phyloP scores from a whole-genome alignment of 2,113 vertebrate genomes.

The Trogon melanurus region DNA sequence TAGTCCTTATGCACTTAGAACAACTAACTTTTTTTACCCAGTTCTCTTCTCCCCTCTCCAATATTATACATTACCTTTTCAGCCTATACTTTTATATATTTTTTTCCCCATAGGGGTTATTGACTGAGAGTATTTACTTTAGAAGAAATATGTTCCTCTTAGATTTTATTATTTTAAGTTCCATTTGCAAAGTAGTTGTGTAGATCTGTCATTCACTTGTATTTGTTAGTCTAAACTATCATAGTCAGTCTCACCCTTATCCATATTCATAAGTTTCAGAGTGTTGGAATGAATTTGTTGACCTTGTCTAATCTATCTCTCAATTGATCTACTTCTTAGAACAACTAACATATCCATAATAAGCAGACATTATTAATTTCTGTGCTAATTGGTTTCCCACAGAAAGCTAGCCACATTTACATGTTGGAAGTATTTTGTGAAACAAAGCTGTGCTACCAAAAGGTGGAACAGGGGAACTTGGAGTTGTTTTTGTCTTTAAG shows the following conservation, averaged over 20 bases:
- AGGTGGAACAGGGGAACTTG: background rate
- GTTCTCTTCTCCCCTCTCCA: background rate
- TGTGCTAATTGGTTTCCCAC: constrained; percentile 19
- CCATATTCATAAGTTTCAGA: constrained; percentile 17
- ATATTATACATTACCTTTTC: fast-evolving
- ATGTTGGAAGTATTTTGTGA: background rate
- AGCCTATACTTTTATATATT: background rate
- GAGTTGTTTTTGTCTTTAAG: background rate
- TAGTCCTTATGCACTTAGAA: background rate
- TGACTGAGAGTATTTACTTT: background rate
- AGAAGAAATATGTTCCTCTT: background rate
- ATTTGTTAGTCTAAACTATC: background rate
- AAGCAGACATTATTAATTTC: constrained; percentile 1
- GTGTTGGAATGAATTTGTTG: constrained; percentile 14
- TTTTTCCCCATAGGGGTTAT: background rate
- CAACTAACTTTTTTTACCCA: fast-evolving
- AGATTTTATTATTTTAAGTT: background rate
- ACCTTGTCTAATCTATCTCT: constrained; percentile 40
- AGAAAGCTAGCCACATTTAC: background rate
- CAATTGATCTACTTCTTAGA: constrained; percentile 22
- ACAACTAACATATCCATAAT: background rate
- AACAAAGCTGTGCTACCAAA: background rate
- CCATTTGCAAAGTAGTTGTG: background rate
- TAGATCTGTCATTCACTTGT: background rate
- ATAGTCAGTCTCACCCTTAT: background rate